Base-by-base conservation (phyloP, 2,113 vertebrate species). In the Orcinus orca region DNA sequence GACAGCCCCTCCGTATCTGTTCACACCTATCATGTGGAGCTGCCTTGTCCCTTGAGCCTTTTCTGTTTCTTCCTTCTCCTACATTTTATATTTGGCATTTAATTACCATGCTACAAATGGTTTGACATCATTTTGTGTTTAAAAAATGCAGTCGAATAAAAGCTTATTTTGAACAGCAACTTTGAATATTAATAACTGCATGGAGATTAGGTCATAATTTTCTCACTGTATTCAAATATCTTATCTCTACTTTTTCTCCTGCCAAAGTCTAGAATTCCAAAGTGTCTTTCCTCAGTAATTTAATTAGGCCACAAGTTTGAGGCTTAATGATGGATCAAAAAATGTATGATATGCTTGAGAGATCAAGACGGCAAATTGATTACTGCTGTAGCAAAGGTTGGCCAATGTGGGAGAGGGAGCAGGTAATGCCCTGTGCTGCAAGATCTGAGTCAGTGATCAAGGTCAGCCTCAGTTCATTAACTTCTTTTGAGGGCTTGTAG, bases 361-460 rank as follows among this genome's bases (percentile, higher is more conserved):
- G 99, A 99, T 99, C 99, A 99, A 99, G 99, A 99, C 99, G 98
- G 98, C 98, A 98, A 99, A 99, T 99, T 99, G 99, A 99, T 99
- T 99, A 99, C 99, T 99, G 99, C 99, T 98, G 98, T 98, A 98
- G 99, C 98, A 99, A 98, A 99, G 98, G 98, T 98, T 99, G 98
- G 98, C 97, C 97, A 80, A 98, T 98, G 98, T 98, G 98, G 99
- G 98, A 98, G 98, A 99, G 92, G 94, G 98, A 98, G 97, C 96
- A 97, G 98, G 98, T 98, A 98, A 98, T 98, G 98, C 98, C 98
- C 95, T 97, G 85, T 93, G 77, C 98, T 98, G 97, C 97, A 98
- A 98, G 98, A 98, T 99, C 97, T 98, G 98, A 99, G 98, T 99
- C 98, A 98, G 97, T 98, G 99, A 99, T 99, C 99, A 99, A 99